Percentiles rank a stretch among this genome's conserved stretches.
phyloP scores from a whole-genome alignment of 2,113 vertebrate genomes.

The Seriola rivoliana region DNA sequence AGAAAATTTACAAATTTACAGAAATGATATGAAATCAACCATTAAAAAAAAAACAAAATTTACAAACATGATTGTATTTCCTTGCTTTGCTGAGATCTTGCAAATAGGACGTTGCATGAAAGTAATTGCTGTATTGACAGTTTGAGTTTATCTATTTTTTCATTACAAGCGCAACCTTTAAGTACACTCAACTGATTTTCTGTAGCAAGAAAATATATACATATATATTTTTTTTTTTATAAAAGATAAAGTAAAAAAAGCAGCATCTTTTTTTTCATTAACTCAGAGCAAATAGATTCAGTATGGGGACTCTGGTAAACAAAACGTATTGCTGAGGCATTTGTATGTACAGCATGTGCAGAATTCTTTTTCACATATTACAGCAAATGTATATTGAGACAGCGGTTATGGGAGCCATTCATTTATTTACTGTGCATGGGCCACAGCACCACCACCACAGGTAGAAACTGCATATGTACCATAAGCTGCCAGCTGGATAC shows the following conservation, averaged over 20 bases:
- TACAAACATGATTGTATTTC: constrained; percentile 66
- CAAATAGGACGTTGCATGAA: constrained; percentile 54
- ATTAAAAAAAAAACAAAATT: constrained; percentile 62
- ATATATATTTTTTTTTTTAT: constrained; percentile 70
- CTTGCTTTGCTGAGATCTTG: constrained; percentile 56
- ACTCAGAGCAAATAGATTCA: constrained; percentile 68
- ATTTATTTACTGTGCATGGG: constrained; percentile 71
- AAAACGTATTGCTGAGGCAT: constrained; percentile 80
- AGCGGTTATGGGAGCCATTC: constrained; percentile 67
- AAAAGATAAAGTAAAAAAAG: constrained; percentile 86
- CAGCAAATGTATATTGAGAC: constrained; percentile 62
- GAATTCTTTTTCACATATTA: constrained; percentile 52
- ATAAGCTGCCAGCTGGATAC: constrained; percentile 78
- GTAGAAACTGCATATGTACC: constrained; percentile 72
- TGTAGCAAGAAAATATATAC: constrained; percentile 81
- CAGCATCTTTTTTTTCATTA: constrained; percentile 72
- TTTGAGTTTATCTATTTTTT: constrained; percentile 29
- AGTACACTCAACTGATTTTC: constrained; percentile 68
- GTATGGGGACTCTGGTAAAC: constrained; percentile 79
- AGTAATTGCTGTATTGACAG: constrained; percentile 30
- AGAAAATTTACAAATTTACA: constrained; percentile 69
- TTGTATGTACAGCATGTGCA: constrained; percentile 81
- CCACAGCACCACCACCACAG: constrained; percentile 62
- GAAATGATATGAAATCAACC: constrained; percentile 69
- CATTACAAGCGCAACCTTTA: constrained; percentile 44